A percentile compares a stretch with the other conserved stretches of the same genome.
Conservation (phyloP, 1,140 invertebrate genomes). For the Meloidogyne chitwoodi region DNA sequence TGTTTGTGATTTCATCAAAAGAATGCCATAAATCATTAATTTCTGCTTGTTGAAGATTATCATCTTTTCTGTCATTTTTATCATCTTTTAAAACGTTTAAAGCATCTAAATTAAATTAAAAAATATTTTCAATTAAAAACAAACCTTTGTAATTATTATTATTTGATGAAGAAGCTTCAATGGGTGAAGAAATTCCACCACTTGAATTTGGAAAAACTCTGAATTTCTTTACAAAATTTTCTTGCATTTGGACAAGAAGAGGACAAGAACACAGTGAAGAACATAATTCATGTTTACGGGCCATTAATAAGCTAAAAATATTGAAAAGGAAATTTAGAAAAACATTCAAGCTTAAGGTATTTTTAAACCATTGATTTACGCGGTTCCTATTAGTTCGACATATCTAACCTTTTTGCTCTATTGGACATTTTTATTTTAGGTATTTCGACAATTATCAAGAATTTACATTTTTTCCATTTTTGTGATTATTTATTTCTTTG, state of each 20-base stretch:
- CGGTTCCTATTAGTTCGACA: too few species aligned
- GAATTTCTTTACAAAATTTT: constrained; percentile 18
- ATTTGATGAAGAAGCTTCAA: not conserved
- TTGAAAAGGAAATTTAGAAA: too few species aligned
- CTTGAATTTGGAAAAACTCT: not conserved
- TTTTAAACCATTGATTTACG: not conserved
- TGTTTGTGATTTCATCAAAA: not conserved
- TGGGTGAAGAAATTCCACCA: too few species aligned
- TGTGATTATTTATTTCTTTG: not conserved
- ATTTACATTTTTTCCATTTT: not conserved
- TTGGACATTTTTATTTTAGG: not conserved
- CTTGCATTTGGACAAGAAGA: constrained; percentile 9
- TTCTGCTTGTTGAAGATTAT: not conserved
- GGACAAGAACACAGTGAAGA: constrained; percentile 12
- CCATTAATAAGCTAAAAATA: not conserved
- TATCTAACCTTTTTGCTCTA: too few species aligned
- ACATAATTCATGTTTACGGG: not conserved
- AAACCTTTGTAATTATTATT: not conserved
- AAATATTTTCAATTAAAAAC: not conserved
- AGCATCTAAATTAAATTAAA: not conserved
- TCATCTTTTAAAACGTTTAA: not conserved
- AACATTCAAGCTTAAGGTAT: not conserved
- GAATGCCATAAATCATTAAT: not conserved
- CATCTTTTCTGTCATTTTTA: not conserved
- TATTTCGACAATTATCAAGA: not conserved